Percentiles rank a stretch among this genome's conserved stretches.
These are phyloP conservation scores for Teleogryllus occipitalis DNA, from an alignment of 1,140 invertebrate genomes.

Conservation along the genomic window DNA sequence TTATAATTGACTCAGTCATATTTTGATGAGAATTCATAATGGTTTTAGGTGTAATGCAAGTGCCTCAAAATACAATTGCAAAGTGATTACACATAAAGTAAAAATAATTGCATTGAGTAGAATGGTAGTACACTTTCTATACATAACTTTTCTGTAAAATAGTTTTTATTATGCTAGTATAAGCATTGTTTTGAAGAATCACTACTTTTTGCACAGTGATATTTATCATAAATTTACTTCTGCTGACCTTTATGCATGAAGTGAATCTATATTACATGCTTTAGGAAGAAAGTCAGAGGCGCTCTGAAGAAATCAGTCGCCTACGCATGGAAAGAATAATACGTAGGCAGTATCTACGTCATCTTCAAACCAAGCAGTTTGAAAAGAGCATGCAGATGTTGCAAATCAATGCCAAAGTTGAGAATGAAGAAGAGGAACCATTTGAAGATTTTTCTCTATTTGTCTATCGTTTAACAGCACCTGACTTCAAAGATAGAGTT, in stretches of 20 bases:
- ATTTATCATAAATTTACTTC: too few relatives aligned
- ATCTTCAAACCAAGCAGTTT: conserved; percentile 61
- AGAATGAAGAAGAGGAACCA: conserved; percentile 44
- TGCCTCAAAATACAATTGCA: too few relatives aligned
- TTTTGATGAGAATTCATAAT: too few relatives aligned
- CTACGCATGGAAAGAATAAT: conserved; percentile 56
- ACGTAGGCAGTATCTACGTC: conserved; percentile 54
- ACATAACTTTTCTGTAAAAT: too few relatives aligned
- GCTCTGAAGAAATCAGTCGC: conserved; percentile 55
- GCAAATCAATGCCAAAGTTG: conserved; percentile 52
- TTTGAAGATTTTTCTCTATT: conserved; percentile 69
- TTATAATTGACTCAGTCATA: too few relatives aligned
- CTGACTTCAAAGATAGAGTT: conserved; percentile 65
- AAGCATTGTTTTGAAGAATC: too few relatives aligned
- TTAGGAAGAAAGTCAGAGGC: conserved; percentile 49
- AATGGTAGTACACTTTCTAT: too few relatives aligned
- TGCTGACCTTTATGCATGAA: background rate
- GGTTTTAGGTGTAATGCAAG: too few relatives aligned
- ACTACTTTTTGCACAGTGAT: too few relatives aligned
- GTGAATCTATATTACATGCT: background rate
- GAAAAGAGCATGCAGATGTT: conserved; percentile 70
- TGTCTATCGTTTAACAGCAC: conserved; percentile 62
- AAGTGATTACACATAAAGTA: too few relatives aligned
- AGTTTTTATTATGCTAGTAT: too few relatives aligned
- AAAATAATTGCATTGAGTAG: too few relatives aligned